Conservation (phyloP, 2,888 invertebrate species). For the Ferrisia virgata region DNA sequence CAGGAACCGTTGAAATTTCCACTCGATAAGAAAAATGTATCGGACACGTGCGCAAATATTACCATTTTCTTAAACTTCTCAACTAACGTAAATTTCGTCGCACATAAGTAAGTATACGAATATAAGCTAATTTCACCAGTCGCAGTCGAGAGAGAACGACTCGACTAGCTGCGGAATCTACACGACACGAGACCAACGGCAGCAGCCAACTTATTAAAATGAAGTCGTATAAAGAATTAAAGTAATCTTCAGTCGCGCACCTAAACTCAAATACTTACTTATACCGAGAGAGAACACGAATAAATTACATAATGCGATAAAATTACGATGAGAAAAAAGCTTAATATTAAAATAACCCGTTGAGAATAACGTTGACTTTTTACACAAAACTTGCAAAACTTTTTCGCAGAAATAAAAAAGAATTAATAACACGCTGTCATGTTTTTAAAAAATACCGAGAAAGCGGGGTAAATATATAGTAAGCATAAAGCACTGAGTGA, state of each 20-base stretch:
- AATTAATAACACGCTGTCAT: conserved; percentile 29
- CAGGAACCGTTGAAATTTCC: neutral
- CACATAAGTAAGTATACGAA: no score
- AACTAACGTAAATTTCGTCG: neutral
- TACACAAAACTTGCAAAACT: neutral
- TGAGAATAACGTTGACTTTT: conserved; percentile 12
- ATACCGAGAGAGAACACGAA: conserved; percentile 2
- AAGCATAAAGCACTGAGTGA: conserved; percentile 14
- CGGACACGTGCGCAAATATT: neutral
- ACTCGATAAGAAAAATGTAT: neutral
- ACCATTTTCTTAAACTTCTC: neutral
- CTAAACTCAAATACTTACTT: conserved; percentile 5
- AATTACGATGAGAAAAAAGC: conserved; percentile 18
- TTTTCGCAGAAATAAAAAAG: conserved; percentile 4
- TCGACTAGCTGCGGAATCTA: neutral
- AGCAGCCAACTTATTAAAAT: neutral
- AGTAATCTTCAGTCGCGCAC: neutral
- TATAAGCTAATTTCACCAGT: neutral
- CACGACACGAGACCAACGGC: neutral
- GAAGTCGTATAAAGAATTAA: conserved; percentile 1
- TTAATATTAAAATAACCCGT: conserved; percentile 23
- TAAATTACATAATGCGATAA: conserved; percentile 5
- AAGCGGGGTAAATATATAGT: neutral
- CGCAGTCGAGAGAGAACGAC: neutral
- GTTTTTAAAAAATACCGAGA: neutral